Conservation (phyloP, 2,113 vertebrate species). For the Cariama cristata region DNA sequence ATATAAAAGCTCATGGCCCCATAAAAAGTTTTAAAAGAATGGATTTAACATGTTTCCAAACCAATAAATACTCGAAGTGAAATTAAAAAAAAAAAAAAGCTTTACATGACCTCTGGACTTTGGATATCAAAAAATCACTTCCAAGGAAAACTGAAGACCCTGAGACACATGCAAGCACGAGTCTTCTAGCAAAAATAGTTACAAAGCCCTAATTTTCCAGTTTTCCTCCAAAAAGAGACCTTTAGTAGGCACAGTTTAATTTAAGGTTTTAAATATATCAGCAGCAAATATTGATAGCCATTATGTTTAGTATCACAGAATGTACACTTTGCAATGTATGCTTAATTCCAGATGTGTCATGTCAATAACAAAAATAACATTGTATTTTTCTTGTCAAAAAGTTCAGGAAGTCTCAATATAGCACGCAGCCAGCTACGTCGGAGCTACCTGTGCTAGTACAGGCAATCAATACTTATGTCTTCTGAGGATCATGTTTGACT, state of each 20-base stretch:
- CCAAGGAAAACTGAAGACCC: slow-evolving; percentile 74
- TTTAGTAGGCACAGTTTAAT: slow-evolving; percentile 70
- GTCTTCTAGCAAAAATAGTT: slow-evolving; percentile 75
- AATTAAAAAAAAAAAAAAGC: slow-evolving; percentile 12
- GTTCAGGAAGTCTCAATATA: neutral
- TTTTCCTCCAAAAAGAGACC: slow-evolving; percentile 68
- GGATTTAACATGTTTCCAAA: slow-evolving; percentile 59
- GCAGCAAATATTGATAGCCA: slow-evolving; percentile 52
- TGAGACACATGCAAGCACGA: slow-evolving; percentile 67
- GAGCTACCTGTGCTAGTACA: neutral
- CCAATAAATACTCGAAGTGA: slow-evolving; percentile 66
- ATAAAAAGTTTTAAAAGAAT: slow-evolving; percentile 42
- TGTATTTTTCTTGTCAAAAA: neutral
- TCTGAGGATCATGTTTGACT: neutral
- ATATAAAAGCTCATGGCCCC: slow-evolving; percentile 56
- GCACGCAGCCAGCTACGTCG: neutral
- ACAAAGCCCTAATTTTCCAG: slow-evolving; percentile 68
- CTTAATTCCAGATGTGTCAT: neutral
- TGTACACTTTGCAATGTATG: slow-evolving; percentile 12
- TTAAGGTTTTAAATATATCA: slow-evolving; percentile 64
- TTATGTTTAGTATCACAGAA: slow-evolving; percentile 5
- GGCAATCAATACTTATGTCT: neutral
- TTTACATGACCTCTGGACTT: slow-evolving; percentile 61
- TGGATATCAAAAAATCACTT: slow-evolving; percentile 65
- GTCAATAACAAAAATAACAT: neutral